Conservation (phyloP, 2,797 vertebrate species). For the Anguilla anguilla region DNA sequence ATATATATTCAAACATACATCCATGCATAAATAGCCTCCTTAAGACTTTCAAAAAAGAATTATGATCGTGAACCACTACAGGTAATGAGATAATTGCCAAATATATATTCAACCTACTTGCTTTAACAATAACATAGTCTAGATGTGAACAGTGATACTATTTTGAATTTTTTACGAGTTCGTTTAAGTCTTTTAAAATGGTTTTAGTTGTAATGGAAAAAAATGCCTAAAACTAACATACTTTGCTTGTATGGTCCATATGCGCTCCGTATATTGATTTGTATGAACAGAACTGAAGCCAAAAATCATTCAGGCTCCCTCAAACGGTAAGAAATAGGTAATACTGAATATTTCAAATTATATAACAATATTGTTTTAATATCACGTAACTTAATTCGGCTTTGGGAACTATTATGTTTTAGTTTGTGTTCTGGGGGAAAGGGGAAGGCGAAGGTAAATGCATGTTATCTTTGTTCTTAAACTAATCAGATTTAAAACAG, state of each 20-base stretch:
- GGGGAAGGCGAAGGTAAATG: neutral
- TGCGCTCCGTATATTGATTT: neutral
- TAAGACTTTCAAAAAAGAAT: neutral
- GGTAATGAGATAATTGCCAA: neutral
- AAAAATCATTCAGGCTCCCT: neutral
- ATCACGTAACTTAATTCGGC: neutral
- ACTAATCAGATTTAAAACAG: conserved; percentile 18
- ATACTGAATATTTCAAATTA: neutral
- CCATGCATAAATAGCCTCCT: neutral
- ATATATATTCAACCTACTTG: neutral
- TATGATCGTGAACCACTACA: neutral
- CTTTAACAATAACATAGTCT: neutral
- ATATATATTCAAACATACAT: neutral
- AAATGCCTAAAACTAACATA: neutral
- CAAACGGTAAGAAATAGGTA: neutral
- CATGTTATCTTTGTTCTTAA: neutral
- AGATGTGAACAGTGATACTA: neutral
- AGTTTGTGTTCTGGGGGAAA: neutral
- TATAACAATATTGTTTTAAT: neutral
- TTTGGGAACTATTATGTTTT: neutral
- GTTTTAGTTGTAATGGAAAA: neutral
- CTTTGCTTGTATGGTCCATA: neutral
- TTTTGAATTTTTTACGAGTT: neutral
- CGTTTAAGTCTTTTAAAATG: neutral
- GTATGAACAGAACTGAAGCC: neutral